Evolutionary conservation across 2,888 invertebrate genomes (phyloP).

Genomic region (Plutella xylostella): DNA sequence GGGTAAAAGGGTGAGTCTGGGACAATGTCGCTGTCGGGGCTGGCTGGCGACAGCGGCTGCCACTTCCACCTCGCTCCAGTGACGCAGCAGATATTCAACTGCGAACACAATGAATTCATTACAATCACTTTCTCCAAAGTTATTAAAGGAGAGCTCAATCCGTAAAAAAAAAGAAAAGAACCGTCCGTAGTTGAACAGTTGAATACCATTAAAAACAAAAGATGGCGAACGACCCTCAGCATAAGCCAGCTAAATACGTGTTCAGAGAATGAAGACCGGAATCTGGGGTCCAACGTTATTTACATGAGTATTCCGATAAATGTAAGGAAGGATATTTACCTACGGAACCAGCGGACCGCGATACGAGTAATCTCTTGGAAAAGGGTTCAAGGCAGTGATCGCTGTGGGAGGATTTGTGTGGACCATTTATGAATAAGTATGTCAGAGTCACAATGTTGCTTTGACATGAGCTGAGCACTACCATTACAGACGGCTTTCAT

Average conservation of each 20-base stretch:
- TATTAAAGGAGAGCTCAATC: no score
- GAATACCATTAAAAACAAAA: no score
- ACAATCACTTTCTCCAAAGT: no score
- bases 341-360: slow-evolving; percentile 29
- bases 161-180: no score
- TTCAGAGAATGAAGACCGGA: slow-evolving; percentile 32
- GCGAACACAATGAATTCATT: neutral
- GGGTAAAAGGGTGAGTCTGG: slow-evolving; percentile 51
- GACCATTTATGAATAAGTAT: slow-evolving; percentile 5
- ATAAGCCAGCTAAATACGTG: slow-evolving; percentile 5
- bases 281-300: slow-evolving; percentile 43
- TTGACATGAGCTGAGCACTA: no score
- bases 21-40: slow-evolving; percentile 30
- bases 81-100: slow-evolving; percentile 13
- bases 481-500: no score
- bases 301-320: slow-evolving; percentile 52
- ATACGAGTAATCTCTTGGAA: slow-evolving; percentile 56
- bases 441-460: no score
- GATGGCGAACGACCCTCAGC: no score
- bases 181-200: no score
- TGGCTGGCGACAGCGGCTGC: slow-evolving; percentile 30
- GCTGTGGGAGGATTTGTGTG: slow-evolving; percentile 14
- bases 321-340: slow-evolving; percentile 45
- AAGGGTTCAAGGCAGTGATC: slow-evolving; percentile 36
- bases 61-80: slow-evolving; percentile 18